A percentile compares a stretch with the other conserved stretches of the same genome.
Evolutionary conservation across 2,113 vertebrate species (phyloP).

Genomic region (Columba janthina): DNA sequence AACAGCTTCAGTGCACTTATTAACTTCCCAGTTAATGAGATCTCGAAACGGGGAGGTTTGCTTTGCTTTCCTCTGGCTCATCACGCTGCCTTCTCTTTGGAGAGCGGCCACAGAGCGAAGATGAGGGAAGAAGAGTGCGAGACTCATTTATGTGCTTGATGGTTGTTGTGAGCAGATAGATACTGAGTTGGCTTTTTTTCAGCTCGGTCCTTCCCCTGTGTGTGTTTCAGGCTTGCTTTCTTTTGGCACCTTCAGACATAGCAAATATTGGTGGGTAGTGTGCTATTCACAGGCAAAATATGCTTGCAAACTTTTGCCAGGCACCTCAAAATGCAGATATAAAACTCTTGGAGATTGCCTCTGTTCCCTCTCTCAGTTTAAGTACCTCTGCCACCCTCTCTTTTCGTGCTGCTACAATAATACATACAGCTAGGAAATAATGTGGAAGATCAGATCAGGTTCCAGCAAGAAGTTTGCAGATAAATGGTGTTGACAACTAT

Average conservation of each 20-base stretch:
- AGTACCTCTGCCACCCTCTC: neutral
- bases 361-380: neutral
- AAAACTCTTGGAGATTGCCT: neutral
- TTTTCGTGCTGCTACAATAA: rapidly evolving
- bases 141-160: slow-evolving; percentile 14
- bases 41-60: slow-evolving; percentile 12
- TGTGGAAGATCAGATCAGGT: neutral
- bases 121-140: slow-evolving; percentile 23
- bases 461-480: neutral
- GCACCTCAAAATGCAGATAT: neutral
- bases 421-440: neutral
- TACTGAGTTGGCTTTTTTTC: slow-evolving; percentile 18
- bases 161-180: slow-evolving; percentile 43
- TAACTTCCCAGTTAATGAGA: slow-evolving; percentile 59
- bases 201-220: slow-evolving; percentile 14
- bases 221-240: slow-evolving; percentile 21
- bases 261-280: neutral
- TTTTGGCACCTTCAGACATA: slow-evolving; percentile 2
- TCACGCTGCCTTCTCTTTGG: slow-evolving; percentile 17
- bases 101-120: slow-evolving; percentile 47
- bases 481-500: neutral
- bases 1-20: slow-evolving; percentile 59
- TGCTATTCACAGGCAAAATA: slow-evolving; percentile 25
- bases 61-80: slow-evolving; percentile 51
- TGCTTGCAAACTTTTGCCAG: slow-evolving; percentile 16